These are phyloP conservation scores for Cataglyphis hispanica DNA, from an alignment of 1,140 invertebrate genomes.

Conservation along the genomic window DNA sequence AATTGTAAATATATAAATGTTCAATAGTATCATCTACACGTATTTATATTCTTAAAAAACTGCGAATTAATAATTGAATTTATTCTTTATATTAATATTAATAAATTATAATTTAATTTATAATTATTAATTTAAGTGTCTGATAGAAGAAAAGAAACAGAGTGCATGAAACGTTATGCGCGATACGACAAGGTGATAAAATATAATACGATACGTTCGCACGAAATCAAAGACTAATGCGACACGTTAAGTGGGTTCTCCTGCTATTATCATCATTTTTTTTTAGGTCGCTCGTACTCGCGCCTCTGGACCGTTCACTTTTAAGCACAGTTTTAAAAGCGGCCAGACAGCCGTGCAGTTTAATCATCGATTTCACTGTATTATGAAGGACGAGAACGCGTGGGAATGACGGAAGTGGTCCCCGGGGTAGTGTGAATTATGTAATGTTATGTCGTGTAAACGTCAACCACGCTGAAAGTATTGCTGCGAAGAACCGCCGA, in stretches of 20 bases:
- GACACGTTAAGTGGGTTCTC: conserved; percentile 36
- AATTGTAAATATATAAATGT: background rate
- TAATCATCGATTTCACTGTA: conserved; percentile 42
- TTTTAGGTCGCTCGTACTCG: conserved; percentile 14
- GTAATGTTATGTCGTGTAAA: conserved; percentile 49
- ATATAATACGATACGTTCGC: conserved; percentile 31
- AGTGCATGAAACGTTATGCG: background rate
- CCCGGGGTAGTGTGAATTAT: conserved; percentile 47
- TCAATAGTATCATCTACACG: background rate
- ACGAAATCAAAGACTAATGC: conserved; percentile 20
- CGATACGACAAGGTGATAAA: background rate
- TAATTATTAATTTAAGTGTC: background rate
- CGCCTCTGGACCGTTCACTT: conserved; percentile 11
- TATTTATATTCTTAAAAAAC: background rate
- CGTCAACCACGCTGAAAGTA: conserved; percentile 15
- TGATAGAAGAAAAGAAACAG: background rate
- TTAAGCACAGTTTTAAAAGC: conserved; percentile 47
- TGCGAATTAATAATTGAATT: background rate
- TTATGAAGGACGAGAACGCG: conserved; percentile 27
- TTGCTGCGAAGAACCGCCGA: background rate
- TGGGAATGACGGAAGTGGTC: conserved; percentile 59
- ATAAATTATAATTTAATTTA: conserved; percentile 5
- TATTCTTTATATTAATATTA: conserved; percentile 16
- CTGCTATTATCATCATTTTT: conserved; percentile 24
- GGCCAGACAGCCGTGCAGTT: background rate